phyloP scores from a whole-genome alignment of 2,888 invertebrate species.

The Tromatobia lineatoria region DNA sequence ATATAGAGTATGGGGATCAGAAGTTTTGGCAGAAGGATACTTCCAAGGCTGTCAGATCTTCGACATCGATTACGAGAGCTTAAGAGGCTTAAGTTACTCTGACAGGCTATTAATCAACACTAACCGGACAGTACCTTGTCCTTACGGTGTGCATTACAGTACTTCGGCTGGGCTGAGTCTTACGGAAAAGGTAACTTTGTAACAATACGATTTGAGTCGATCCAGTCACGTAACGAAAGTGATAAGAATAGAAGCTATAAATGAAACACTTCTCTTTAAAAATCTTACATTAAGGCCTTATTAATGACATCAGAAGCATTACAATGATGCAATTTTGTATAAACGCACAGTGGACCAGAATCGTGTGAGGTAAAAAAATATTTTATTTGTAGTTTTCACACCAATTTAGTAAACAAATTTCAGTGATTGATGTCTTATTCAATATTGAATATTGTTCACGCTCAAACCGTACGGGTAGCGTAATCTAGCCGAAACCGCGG shows the following conservation, averaged over 20 bases:
- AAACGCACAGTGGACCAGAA: too few relatives aligned
- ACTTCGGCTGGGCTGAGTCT: slow-evolving; percentile 60
- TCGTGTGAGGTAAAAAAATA: too few relatives aligned
- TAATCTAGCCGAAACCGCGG: background rate
- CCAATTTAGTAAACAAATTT: too few relatives aligned
- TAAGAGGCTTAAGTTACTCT: slow-evolving; percentile 53
- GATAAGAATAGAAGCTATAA: too few relatives aligned
- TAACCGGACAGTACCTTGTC: slow-evolving; percentile 63
- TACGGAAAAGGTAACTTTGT: slow-evolving; percentile 66
- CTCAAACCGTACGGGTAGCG: background rate
- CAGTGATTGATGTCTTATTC: too few relatives aligned
- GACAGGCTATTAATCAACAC: slow-evolving; percentile 60
- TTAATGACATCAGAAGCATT: too few relatives aligned
- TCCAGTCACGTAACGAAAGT: too few relatives aligned
- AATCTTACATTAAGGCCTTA: too few relatives aligned
- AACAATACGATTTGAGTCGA: background rate
- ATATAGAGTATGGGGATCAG: slow-evolving; percentile 63
- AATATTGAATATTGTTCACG: too few relatives aligned
- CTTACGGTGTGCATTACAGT: slow-evolving; percentile 68
- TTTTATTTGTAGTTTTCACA: too few relatives aligned
- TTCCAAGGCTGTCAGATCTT: slow-evolving; percentile 71
- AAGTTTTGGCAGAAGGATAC: slow-evolving; percentile 68
- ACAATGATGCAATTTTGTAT: too few relatives aligned
- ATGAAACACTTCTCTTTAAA: too few relatives aligned
- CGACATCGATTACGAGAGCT: slow-evolving; percentile 62